Conservation (phyloP, 1,140 invertebrate genomes). For the Ostrea denselamellosa region DNA sequence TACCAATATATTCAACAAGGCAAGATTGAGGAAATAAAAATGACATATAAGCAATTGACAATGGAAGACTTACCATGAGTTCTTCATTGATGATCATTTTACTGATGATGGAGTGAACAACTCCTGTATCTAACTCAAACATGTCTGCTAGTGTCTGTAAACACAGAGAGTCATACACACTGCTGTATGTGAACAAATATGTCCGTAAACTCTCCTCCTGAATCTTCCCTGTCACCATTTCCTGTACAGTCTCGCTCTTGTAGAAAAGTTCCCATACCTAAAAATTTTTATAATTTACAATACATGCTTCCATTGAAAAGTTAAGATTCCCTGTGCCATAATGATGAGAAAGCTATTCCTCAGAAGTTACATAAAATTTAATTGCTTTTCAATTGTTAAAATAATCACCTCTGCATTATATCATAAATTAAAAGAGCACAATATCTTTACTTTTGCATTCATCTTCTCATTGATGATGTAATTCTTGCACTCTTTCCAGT, state of each 20-base stretch:
- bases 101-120: slow-evolving; percentile 97
- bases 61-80: slow-evolving; percentile 85
- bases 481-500: slow-evolving; percentile 96
- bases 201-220: slow-evolving; percentile 98
- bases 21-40: no score
- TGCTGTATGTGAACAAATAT: slow-evolving; percentile 98
- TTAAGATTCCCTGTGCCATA: no score
- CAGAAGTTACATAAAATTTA: no score
- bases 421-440: no score
- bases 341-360: no score
- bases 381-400: no score
- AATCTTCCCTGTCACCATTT: slow-evolving; percentile 95
- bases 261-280: slow-evolving; percentile 98
- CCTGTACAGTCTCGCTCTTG: slow-evolving; percentile 93
- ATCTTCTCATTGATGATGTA: slow-evolving; percentile 99
- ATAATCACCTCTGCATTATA: no score
- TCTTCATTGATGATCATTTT: slow-evolving; percentile 99
- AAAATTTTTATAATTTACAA: slow-evolving; percentile 38
- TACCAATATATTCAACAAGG: no score
- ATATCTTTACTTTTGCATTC: slow-evolving; percentile 93
- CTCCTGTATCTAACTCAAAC: slow-evolving; percentile 93
- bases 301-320: no score
- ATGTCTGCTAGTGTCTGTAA: slow-evolving; percentile 91
- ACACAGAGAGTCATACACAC: slow-evolving; percentile 98
- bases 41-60: no score